Percentiles rank a stretch among this genome's conserved stretches.
Conservation (phyloP, 2,113 vertebrate genomes). For the Galbula dea region DNA sequence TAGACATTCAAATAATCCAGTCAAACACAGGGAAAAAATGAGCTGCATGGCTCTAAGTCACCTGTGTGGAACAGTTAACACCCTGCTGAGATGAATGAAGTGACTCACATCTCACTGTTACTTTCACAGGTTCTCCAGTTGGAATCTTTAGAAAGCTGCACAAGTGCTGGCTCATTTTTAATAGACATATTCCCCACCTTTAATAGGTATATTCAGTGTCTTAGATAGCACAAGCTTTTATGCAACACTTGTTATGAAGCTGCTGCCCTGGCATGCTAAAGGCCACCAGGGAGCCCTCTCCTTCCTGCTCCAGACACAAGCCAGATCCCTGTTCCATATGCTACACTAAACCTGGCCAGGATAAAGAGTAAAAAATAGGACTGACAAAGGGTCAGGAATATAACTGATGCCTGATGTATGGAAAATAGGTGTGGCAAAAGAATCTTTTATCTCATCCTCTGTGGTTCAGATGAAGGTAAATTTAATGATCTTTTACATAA, state of each 20-base stretch:
- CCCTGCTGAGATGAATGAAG: background rate
- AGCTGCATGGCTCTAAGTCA: background rate
- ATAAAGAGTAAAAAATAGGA: background rate
- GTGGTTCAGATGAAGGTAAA: background rate
- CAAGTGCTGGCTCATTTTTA: background rate
- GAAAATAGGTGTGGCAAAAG: background rate
- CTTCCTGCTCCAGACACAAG: background rate
- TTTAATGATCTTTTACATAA: conserved; percentile 24
- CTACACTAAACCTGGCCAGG: background rate
- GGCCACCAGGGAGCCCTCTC: background rate
- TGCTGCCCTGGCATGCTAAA: background rate
- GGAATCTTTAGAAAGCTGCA: background rate
- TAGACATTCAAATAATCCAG: background rate
- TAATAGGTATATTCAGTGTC: background rate
- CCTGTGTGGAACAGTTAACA: background rate
- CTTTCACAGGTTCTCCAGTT: background rate
- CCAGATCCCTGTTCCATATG: background rate
- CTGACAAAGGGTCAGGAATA: background rate
- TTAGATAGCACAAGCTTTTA: background rate
- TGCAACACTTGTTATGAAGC: background rate
- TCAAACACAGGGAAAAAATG: background rate
- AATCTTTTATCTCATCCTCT: background rate
- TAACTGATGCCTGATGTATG: background rate
- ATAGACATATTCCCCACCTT: background rate
- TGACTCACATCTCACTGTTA: background rate